Evolutionary conservation across 1,140 invertebrate species (phyloP).

Genomic region (Acyrthosiphon pisum): DNA sequence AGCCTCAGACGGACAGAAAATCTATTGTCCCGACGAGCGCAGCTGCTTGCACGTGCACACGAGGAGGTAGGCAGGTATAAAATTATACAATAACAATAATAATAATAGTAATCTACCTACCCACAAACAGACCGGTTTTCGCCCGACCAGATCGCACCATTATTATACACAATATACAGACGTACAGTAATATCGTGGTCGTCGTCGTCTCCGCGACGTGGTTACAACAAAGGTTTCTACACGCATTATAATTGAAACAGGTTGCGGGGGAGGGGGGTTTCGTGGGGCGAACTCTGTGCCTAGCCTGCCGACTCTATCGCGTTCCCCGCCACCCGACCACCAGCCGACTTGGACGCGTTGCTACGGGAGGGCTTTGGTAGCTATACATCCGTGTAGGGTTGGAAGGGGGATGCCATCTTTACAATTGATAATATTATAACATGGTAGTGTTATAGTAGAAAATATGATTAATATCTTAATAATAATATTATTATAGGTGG

Average conservation of each 20-base stretch:
- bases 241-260: background rate
- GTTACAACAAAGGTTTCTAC: slow-evolving; percentile 1
- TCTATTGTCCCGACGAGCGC: background rate
- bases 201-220: background rate
- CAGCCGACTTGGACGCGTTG: background rate
- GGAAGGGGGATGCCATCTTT: background rate
- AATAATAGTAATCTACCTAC: background rate
- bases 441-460: too few species aligned
- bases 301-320: background rate
- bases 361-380: background rate
- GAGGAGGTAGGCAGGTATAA: background rate
- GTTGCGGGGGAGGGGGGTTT: background rate
- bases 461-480: too few species aligned
- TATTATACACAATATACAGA: background rate
- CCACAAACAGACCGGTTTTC: slow-evolving; percentile 30
- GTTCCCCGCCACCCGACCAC: background rate
- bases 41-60: slow-evolving; percentile 3
- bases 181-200: background rate
- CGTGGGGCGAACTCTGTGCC: background rate
- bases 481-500: background rate
- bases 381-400: background rate
- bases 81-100: background rate
- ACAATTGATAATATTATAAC: background rate
- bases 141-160: slow-evolving; percentile 3
- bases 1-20: background rate